phyloP scores from a whole-genome alignment of 1,140 invertebrate genomes.

The Neodiprion pinetum region DNA sequence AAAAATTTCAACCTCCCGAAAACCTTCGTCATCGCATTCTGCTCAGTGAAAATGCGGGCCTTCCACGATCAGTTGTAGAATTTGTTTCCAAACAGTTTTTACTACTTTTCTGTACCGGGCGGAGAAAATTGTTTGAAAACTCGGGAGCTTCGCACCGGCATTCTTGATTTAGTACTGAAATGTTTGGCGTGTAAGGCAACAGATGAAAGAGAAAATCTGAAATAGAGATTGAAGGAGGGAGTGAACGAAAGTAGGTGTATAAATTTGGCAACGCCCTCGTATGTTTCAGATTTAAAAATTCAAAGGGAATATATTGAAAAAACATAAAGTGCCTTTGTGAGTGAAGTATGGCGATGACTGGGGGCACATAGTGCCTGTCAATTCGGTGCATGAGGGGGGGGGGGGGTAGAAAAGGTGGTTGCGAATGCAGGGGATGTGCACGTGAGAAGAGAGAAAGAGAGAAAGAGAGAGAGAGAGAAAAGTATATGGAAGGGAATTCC shows the following conservation, averaged over 20 bases:
- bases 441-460: not conserved
- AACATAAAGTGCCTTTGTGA: not conserved
- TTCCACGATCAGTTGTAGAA: too few species aligned
- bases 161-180: too few species aligned
- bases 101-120: too few species aligned
- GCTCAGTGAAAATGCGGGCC: too few species aligned
- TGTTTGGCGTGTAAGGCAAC: not conserved
- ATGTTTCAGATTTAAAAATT: not conserved
- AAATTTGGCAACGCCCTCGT: not conserved
- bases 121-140: too few species aligned
- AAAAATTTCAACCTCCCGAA: too few species aligned
- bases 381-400: not conserved
- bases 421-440: not conserved
- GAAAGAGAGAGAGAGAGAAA: not conserved
- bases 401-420: not conserved
- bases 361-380: not conserved
- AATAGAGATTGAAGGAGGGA: not conserved
- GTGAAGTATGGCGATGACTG: not conserved
- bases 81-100: too few species aligned
- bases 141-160: too few species aligned
- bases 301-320: not conserved
- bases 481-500: constrained; percentile 9
- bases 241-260: not conserved
- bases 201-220: not conserved
- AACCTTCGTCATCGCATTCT: too few species aligned